Percentiles rank a stretch among this genome's conserved stretches.
Evolutionary conservation across 2,113 vertebrate species (phyloP).

Genomic region (Hypanus sabinus): DNA sequence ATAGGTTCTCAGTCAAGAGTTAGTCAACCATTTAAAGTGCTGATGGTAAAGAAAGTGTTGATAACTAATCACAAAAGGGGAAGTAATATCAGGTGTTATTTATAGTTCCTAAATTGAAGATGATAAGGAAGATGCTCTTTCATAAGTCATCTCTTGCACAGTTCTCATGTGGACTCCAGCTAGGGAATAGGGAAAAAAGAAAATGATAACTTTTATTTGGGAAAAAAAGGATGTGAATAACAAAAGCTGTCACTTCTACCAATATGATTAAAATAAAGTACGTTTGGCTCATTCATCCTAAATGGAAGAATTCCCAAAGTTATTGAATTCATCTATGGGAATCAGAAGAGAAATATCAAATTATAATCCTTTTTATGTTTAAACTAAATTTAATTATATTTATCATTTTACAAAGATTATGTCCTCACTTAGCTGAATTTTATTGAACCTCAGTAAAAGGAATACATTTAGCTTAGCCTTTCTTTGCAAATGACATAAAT

Average conservation of each 20-base stretch:
- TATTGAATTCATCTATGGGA: neutral
- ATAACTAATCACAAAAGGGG: neutral
- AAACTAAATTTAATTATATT: conserved; percentile 1
- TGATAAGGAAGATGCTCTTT: neutral
- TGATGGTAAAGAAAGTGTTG: neutral
- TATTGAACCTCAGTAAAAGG: neutral
- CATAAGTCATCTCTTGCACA: neutral
- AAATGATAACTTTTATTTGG: neutral
- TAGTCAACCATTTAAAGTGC: neutral
- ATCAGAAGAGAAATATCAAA: neutral
- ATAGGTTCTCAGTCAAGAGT: too few species aligned
- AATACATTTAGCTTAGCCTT: neutral
- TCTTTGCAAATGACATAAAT: neutral
- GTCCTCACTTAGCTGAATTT: neutral
- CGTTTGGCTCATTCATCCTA: neutral
- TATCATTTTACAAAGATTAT: neutral
- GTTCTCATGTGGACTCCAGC: neutral
- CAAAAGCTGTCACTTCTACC: neutral
- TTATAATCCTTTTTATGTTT: neutral
- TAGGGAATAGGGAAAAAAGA: neutral
- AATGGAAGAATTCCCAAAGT: neutral
- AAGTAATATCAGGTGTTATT: neutral
- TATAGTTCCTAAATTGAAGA: neutral
- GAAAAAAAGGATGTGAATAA: neutral
- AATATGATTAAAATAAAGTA: neutral